Percentiles rank a stretch among this genome's conserved stretches.
These are phyloP conservation scores for Stegastes partitus DNA, from an alignment of 2,113 vertebrate genomes.

Conservation along the genomic window DNA sequence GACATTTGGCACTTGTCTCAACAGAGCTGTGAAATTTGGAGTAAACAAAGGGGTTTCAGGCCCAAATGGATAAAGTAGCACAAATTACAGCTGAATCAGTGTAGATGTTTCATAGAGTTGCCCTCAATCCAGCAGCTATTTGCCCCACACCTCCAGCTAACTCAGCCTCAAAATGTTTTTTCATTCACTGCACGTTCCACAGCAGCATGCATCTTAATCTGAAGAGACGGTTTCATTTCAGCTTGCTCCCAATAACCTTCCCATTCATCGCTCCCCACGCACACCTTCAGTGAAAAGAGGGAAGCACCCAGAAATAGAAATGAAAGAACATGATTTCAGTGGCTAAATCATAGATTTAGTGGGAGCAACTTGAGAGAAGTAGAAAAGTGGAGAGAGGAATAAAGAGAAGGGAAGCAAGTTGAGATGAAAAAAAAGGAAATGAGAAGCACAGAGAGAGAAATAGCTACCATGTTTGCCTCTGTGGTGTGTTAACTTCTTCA, in stretches of 20 bases:
- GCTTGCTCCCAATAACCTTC: conserved; percentile 64
- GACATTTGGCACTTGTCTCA: conserved; percentile 57
- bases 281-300: conserved; percentile 60
- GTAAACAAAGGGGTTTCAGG: conserved; percentile 51
- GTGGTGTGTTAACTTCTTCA: conserved; percentile 43
- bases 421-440: conserved; percentile 42
- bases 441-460: conserved; percentile 32
- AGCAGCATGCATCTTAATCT: conserved; percentile 72
- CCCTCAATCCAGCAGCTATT: conserved; percentile 45
- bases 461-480: conserved; percentile 37
- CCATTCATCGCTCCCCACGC: conserved; percentile 47
- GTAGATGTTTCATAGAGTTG: conserved; percentile 52
- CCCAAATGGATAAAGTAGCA: conserved; percentile 39
- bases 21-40: conserved; percentile 28
- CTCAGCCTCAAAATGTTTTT: conserved; percentile 47
- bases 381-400: conserved; percentile 22
- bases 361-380: conserved; percentile 45
- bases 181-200: conserved; percentile 61
- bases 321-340: conserved; percentile 68
- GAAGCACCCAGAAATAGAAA: conserved; percentile 63
- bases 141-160: neutral
- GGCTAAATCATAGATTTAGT: conserved; percentile 56
- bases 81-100: conserved; percentile 50
- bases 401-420: conserved; percentile 41
- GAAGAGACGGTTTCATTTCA: conserved; percentile 77